phyloP scores from a whole-genome alignment of 2,888 invertebrate genomes.

The Drosophila lutescens region DNA sequence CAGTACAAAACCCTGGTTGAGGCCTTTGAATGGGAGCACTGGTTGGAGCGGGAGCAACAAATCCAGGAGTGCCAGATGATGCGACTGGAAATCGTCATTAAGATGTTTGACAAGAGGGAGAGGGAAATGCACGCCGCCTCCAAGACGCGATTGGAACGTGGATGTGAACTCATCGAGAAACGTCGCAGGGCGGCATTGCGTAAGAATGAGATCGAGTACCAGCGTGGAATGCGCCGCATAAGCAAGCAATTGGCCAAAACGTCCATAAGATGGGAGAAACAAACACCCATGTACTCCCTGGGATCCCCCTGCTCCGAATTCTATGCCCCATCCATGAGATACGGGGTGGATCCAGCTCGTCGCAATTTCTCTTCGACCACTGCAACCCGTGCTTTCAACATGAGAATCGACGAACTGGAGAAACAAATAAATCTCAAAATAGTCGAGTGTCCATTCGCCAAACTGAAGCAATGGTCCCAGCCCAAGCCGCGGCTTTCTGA shows the following conservation, averaged over 20 bases:
- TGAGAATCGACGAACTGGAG: conserved; percentile 80
- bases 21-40: conserved; percentile 93
- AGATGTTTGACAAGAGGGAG: conserved; percentile 87
- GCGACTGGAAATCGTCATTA: conserved; percentile 86
- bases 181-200: conserved; percentile 86
- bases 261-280: conserved; percentile 83
- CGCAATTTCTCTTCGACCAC: conserved; percentile 84
- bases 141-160: conserved; percentile 85
- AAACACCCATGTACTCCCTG: conserved; percentile 85
- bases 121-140: conserved; percentile 78
- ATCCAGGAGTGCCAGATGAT: conserved; percentile 89
- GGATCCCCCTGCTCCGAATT: conserved; percentile 87
- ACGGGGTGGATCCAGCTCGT: conserved; percentile 88
- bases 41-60: conserved; percentile 92
- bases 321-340: conserved; percentile 87
- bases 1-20: conserved; percentile 87
- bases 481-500: conserved; percentile 78
- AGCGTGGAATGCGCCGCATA: conserved; percentile 85
- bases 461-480: conserved; percentile 76
- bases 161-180: conserved; percentile 84
- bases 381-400: conserved; percentile 71
- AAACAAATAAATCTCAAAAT: conserved; percentile 67
- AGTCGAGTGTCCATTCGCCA: conserved; percentile 76
- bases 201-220: conserved; percentile 84
- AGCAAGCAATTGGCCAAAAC: conserved; percentile 83